Evolutionary conservation across 2,888 invertebrate genomes (phyloP), one percentile per base, ranked within the genome.

Genomic region (Deilephila elpenor): DNA sequence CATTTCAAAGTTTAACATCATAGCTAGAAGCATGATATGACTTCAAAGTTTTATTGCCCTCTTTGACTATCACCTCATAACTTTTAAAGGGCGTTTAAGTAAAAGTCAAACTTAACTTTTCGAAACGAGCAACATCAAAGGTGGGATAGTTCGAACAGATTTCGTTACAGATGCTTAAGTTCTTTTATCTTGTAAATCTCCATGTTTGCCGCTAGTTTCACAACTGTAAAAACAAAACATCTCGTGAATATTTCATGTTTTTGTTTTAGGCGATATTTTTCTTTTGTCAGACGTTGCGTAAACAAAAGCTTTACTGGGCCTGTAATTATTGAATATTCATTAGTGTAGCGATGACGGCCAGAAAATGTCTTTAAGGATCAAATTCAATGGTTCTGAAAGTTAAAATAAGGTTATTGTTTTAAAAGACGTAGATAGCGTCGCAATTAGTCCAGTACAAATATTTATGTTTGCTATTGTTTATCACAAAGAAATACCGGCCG

Each of bases 171-270:
- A 82, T 81, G 83, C 83, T 82, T 84, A 78, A 82, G 73, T 81
- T 86, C 88, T 84, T 89, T 93, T 91, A 88, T 91, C 82, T 90
- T 89, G 90, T 89, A 89, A 93, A 92, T 90, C 80, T 82, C 82
- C 82, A 85, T 89, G 84, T 88, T 89, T 85, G 82, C 85, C 85
- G 88, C 85, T 85, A 85, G 90, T 92, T 92, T 91, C 88, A 90
- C 87, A 87, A 89, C 86, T 84, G 82, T 75, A 73, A 76, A 82
- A 79, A 92, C 91, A 93, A 92, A 89, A 85, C 80, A 78, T 74
- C 89, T 87, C 84, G 86, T 91, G 89, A 91, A 93, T 93, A 92
- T 92, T 91, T 91, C 84, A 90, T 90, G 85, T 81, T 89, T 90
- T 86, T 84, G 86, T 87, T 84, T 83, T 79, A 85, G 86, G 84